Evolutionary conservation across 2,797 vertebrate genomes (phyloP).

Genomic region (Alosa sapidissima): DNA sequence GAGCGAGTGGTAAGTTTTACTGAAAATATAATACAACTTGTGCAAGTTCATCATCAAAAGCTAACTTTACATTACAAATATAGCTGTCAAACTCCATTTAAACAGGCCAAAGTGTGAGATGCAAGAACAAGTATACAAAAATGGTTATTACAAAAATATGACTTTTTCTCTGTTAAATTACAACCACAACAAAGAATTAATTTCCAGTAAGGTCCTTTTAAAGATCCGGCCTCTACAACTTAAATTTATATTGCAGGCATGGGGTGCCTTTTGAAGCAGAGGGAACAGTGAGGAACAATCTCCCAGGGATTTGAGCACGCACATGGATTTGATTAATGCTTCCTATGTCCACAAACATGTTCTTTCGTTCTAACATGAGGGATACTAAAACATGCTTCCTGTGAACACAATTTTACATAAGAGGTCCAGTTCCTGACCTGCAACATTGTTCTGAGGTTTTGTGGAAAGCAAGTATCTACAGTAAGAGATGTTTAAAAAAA

Average conservation of each 20-base stretch:
- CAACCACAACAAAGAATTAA: slow-evolving; percentile 10
- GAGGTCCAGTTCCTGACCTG: slow-evolving; percentile 3
- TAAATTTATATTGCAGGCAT: slow-evolving; percentile 39
- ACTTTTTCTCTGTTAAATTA: slow-evolving; percentile 17
- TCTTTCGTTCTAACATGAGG: slow-evolving; percentile 60
- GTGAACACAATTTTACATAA: slow-evolving; percentile 36
- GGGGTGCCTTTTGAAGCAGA: slow-evolving; percentile 41
- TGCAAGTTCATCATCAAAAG: slow-evolving; percentile 52
- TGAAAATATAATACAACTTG: slow-evolving; percentile 72
- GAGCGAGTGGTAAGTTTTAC: slow-evolving; percentile 34
- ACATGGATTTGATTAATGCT: slow-evolving; percentile 60
- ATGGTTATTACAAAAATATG: slow-evolving; percentile 21
- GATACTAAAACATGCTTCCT: slow-evolving; percentile 46
- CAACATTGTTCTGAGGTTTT: slow-evolving; percentile 19
- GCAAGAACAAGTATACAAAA: slow-evolving; percentile 22
- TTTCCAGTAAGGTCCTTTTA: slow-evolving; percentile 38
- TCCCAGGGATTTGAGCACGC: slow-evolving; percentile 52
- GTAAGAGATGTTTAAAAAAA: not conserved
- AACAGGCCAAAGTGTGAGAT: slow-evolving; percentile 20
- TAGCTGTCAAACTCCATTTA: not conserved
- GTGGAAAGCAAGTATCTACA: not conserved
- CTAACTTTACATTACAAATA: slow-evolving; percentile 44
- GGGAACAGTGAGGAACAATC: slow-evolving; percentile 22
- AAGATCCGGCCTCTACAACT: slow-evolving; percentile 35
- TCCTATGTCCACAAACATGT: slow-evolving; percentile 61